Conservation (phyloP, 2,888 invertebrate species). For the Stenichneumon culpator region DNA sequence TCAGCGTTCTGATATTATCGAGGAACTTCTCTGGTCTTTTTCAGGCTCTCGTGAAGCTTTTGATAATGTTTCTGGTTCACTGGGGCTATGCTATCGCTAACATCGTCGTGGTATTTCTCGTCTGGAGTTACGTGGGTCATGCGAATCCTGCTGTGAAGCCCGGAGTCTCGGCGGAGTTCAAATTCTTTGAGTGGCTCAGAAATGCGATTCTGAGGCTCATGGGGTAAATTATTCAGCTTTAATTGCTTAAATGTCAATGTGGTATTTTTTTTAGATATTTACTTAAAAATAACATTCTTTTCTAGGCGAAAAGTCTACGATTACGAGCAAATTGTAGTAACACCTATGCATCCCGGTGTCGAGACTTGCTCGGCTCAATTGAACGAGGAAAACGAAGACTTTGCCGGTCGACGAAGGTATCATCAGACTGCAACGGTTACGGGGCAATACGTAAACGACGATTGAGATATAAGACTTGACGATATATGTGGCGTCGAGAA, state of each 20-base stretch:
- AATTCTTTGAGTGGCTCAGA: slow-evolving; percentile 92
- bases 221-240: slow-evolving; percentile 87
- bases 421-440: slow-evolving; percentile 95
- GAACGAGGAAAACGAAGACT: slow-evolving; percentile 98
- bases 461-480: slow-evolving; percentile 66
- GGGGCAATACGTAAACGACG: slow-evolving; percentile 88
- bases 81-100: slow-evolving; percentile 96
- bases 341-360: slow-evolving; percentile 92
- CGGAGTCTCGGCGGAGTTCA: slow-evolving; percentile 94
- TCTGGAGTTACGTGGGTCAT: slow-evolving; percentile 98
- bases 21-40: neutral
- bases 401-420: slow-evolving; percentile 95
- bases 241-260: neutral
- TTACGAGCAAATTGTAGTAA: slow-evolving; percentile 95
- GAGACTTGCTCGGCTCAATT: slow-evolving; percentile 94
- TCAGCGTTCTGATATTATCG: neutral
- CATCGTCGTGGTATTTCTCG: slow-evolving; percentile 92
- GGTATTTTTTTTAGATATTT: neutral
- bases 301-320: slow-evolving; percentile 91
- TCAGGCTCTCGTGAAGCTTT: slow-evolving; percentile 94
- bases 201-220: slow-evolving; percentile 90
- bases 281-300: slow-evolving; percentile 33
- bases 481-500: neutral
- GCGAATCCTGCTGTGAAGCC: slow-evolving; percentile 98
- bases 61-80: slow-evolving; percentile 97